Conservation (phyloP, 2,797 vertebrate genomes). For the Acanthis flammea region DNA sequence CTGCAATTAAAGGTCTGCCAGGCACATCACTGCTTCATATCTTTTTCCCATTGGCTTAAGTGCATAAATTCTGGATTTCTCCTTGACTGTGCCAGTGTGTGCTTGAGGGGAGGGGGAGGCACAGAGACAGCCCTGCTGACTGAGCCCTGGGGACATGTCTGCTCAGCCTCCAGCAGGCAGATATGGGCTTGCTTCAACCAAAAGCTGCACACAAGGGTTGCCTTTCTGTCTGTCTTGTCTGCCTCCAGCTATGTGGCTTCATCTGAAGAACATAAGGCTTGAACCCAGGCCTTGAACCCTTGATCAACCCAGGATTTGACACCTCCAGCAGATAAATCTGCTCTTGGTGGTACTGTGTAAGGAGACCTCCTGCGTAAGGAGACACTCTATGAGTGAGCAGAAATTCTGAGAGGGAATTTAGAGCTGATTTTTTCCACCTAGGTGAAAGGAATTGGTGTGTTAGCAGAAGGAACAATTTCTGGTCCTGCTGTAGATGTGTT, state of each 20-base stretch:
- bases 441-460: accelerated
- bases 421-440: neutral
- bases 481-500: neutral
- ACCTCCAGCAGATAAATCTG: neutral
- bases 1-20: neutral
- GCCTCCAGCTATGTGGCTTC: neutral
- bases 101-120: neutral
- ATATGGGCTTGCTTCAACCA: neutral
- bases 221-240: neutral
- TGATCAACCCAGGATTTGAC: neutral
- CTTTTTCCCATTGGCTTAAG: neutral
- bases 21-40: neutral
- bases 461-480: neutral
- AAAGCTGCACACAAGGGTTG: neutral
- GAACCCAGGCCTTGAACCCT: neutral
- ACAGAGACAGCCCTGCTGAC: neutral
- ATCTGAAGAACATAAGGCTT: neutral
- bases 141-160: neutral
- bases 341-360: neutral
- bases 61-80: neutral
- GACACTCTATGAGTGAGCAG: neutral
- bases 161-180: accelerated
- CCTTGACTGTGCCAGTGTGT: neutral
- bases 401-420: neutral
- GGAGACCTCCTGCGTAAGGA: neutral